These are phyloP conservation scores for Loxodonta africana DNA, from an alignment of 2,113 vertebrate species.

Conservation along the genomic window DNA sequence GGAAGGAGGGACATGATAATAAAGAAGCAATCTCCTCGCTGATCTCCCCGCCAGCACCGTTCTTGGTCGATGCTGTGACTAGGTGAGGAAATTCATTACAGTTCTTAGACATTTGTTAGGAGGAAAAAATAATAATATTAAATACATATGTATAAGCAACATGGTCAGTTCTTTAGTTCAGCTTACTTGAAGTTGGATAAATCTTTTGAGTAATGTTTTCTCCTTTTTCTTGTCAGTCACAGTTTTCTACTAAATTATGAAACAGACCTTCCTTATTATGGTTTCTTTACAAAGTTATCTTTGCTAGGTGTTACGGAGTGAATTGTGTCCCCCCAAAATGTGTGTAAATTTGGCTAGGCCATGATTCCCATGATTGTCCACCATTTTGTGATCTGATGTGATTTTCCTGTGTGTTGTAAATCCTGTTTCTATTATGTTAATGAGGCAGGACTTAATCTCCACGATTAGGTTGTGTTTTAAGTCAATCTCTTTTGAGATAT, in stretches of 20 bases:
- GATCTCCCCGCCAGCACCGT: conserved; percentile 87
- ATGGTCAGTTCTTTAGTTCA: neutral
- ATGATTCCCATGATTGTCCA: too few relatives aligned
- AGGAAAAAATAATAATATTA: neutral
- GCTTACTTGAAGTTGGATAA: neutral
- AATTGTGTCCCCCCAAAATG: too few relatives aligned
- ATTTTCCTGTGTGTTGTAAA: too few relatives aligned
- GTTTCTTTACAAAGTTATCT: conserved; percentile 6
- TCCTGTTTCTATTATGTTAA: too few relatives aligned
- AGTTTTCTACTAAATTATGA: conserved; percentile 46
- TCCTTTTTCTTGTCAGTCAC: neutral
- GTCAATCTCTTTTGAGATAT: too few relatives aligned
- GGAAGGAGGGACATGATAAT: conserved; percentile 82
- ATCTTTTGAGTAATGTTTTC: neutral
- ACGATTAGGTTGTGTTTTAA: too few relatives aligned
- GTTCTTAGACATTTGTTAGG: neutral
- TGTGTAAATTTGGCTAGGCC: too few relatives aligned
- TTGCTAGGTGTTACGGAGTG: neutral
- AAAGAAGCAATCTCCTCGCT: conserved; percentile 73
- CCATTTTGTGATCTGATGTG: too few relatives aligned
- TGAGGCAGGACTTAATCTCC: too few relatives aligned
- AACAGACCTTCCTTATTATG: neutral
- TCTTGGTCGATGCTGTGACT: conserved; percentile 85
- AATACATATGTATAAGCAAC: neutral
- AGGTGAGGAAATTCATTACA: conserved; percentile 88